Evolutionary conservation across 2,888 invertebrate species (phyloP).

Genomic region (Agapetus fuscipes): DNA sequence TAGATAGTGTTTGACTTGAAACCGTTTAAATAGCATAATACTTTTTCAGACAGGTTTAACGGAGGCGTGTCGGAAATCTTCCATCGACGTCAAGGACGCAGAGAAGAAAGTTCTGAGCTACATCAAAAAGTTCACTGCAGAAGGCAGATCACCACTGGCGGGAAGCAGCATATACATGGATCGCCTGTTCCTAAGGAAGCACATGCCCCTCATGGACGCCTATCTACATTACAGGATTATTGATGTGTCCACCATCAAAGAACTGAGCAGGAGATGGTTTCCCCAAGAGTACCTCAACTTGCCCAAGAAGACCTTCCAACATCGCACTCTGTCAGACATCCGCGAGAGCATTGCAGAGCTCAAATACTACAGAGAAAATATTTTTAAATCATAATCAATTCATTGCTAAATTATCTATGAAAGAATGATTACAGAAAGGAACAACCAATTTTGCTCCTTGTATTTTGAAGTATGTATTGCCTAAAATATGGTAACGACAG

Average conservation of each 20-base stretch:
- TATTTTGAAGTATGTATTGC: too few relatives aligned
- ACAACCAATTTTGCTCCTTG: too few relatives aligned
- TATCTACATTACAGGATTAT: slow-evolving; percentile 88
- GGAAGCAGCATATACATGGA: slow-evolving; percentile 89
- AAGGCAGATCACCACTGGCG: slow-evolving; percentile 62
- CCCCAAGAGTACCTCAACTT: slow-evolving; percentile 43
- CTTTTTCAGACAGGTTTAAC: slow-evolving; percentile 70
- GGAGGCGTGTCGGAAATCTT: slow-evolving; percentile 60
- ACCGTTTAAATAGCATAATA: too few relatives aligned
- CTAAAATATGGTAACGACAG: too few relatives aligned
- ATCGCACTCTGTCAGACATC: slow-evolving; percentile 77
- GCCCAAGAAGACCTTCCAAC: slow-evolving; percentile 55
- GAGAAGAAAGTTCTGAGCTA: slow-evolving; percentile 65
- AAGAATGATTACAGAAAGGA: too few relatives aligned
- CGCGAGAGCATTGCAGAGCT: slow-evolving; percentile 78
- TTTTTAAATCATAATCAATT: slow-evolving; percentile 43
- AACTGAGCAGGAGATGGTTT: slow-evolving; percentile 73
- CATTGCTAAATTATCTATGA: not conserved
- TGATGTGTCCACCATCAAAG: slow-evolving; percentile 87
- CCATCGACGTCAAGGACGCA: slow-evolving; percentile 53
- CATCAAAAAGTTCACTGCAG: slow-evolving; percentile 47
- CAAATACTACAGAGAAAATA: slow-evolving; percentile 60
- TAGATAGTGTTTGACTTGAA: too few relatives aligned
- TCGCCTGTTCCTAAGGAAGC: slow-evolving; percentile 66
- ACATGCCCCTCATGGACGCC: slow-evolving; percentile 68